These are phyloP conservation scores for Idaea biselata DNA, from an alignment of 2,888 invertebrate species.

Conservation along the genomic window DNA sequence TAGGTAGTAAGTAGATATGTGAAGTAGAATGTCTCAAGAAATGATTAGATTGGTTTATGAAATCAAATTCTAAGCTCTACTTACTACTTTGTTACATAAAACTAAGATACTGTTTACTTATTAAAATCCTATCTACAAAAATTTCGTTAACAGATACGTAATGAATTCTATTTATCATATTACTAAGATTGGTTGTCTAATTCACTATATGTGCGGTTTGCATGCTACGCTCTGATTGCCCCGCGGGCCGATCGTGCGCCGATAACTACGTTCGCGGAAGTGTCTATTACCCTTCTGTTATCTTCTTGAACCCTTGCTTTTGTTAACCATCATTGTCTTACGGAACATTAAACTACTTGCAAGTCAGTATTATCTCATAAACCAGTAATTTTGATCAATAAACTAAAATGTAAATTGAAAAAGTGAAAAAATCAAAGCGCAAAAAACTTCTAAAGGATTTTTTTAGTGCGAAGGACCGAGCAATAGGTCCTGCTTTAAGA, in stretches of 20 bases:
- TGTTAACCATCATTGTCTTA: constrained; percentile 11
- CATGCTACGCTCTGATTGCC: constrained; percentile 50
- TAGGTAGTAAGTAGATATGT: too few species aligned
- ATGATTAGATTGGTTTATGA: background rate
- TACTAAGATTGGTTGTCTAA: constrained; percentile 22
- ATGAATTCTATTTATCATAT: background rate
- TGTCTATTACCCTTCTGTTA: constrained; percentile 32
- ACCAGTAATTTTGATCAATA: constrained; percentile 11
- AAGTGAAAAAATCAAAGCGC: too few species aligned
- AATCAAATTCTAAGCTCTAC: background rate
- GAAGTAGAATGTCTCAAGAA: too few species aligned
- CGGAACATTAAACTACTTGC: background rate
- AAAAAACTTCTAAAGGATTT: too few species aligned
- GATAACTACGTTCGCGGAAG: constrained; percentile 46
- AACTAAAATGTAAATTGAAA: background rate
- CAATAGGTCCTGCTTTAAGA: too few species aligned
- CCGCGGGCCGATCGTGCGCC: constrained; percentile 38
- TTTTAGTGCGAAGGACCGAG: too few species aligned
- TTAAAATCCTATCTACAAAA: background rate
- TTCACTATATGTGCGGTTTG: constrained; percentile 41
- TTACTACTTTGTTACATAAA: background rate
- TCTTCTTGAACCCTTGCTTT: constrained; percentile 22
- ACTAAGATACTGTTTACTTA: background rate
- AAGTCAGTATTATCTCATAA: background rate
- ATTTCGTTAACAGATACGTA: background rate